A percentile compares a stretch with the other conserved stretches of the same genome.
Evolutionary conservation across 2,888 invertebrate genomes (phyloP).

Genomic region (Cosmopolites sordidus): DNA sequence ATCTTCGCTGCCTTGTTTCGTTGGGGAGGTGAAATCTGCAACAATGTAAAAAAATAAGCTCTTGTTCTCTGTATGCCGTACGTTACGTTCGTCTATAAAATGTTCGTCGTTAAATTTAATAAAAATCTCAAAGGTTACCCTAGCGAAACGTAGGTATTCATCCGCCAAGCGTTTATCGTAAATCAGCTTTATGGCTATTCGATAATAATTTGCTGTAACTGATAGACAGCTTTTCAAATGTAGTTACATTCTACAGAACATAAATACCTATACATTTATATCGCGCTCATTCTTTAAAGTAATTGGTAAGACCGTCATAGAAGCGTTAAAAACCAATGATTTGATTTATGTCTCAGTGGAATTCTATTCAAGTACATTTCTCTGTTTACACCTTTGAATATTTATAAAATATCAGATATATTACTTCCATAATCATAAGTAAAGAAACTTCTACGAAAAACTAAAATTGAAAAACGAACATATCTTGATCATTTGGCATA

Average conservation of each 20-base stretch:
- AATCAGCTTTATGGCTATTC: conserved; percentile 17
- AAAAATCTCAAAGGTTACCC: conserved; percentile 19
- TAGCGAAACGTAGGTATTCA: conserved; percentile 12
- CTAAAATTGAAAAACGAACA: too few relatives aligned
- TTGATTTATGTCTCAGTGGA: too few relatives aligned
- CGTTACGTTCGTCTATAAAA: conserved; percentile 24
- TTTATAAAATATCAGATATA: too few relatives aligned
- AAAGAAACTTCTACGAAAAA: too few relatives aligned
- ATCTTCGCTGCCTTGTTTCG: conserved; percentile 13
- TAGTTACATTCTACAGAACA: conserved; percentile 14
- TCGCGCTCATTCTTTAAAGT: conserved; percentile 4
- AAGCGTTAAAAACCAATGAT: conserved; percentile 2
- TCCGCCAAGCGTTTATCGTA: conserved; percentile 12
- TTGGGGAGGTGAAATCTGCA: conserved; percentile 18
- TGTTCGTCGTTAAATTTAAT: conserved; percentile 32
- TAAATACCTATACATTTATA: conserved; percentile 11
- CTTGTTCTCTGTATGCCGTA: conserved; percentile 10
- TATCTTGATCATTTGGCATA: too few relatives aligned
- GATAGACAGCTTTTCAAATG: conserved; percentile 16
- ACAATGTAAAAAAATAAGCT: conserved; percentile 18
- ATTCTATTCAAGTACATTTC: too few relatives aligned
- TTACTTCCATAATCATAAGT: too few relatives aligned
- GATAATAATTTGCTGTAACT: conserved; percentile 17
- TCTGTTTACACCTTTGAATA: too few relatives aligned
- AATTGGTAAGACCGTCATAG: conserved; percentile 5